phyloP scores from a whole-genome alignment of 2,113 vertebrate genomes.

The Antennarius striatus region DNA sequence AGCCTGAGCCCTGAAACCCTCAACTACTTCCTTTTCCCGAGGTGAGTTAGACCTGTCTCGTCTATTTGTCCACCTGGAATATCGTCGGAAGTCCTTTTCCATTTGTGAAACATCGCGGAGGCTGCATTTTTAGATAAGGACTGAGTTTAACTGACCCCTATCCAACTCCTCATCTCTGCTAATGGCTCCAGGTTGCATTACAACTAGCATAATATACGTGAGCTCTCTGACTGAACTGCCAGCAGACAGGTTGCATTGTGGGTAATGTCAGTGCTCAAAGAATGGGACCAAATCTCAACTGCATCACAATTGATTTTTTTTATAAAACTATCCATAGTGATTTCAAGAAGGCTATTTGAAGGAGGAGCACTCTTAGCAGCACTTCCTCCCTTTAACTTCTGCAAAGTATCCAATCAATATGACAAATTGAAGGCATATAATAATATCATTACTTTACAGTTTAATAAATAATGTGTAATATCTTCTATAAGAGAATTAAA shows the following conservation, averaged over 20 bases:
- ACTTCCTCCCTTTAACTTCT: too few relatives aligned
- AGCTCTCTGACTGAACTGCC: neutral
- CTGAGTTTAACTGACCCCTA: neutral
- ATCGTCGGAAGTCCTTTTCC: neutral
- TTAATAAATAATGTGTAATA: too few relatives aligned
- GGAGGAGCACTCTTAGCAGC: neutral
- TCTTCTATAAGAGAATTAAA: too few relatives aligned
- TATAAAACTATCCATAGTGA: neutral
- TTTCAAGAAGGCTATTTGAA: neutral
- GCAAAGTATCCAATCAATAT: too few relatives aligned
- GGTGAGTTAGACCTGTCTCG: slow-evolving; percentile 50
- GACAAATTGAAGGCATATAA: too few relatives aligned
- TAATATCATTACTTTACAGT: too few relatives aligned
- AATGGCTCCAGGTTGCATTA: neutral
- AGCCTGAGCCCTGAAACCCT: slow-evolving; percentile 58
- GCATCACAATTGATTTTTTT: neutral
- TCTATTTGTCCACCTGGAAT: too few relatives aligned
- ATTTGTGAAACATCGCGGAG: too few relatives aligned
- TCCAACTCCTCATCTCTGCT: neutral
- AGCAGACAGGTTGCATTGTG: neutral
- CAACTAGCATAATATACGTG: neutral
- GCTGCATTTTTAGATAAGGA: neutral
- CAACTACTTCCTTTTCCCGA: slow-evolving; percentile 40
- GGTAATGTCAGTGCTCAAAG: neutral
- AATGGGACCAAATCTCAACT: neutral